These are phyloP conservation scores for Clinocottus analis DNA, from an alignment of 2,113 vertebrate species.

Conservation along the genomic window DNA sequence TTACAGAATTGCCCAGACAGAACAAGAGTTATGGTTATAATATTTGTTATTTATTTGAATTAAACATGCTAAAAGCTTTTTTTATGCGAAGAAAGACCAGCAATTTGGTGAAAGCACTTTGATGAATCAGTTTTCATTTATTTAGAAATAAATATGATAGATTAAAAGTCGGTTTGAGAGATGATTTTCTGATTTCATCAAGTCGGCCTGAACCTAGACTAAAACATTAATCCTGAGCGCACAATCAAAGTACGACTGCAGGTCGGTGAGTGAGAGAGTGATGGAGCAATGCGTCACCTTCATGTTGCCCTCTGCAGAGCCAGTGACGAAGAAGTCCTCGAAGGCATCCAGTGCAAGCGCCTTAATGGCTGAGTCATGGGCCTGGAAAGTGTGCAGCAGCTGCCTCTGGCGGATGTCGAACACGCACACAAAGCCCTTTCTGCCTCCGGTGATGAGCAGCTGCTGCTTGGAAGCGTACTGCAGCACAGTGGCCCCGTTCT, in stretches of 20 bases:
- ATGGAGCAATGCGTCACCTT: conserved; percentile 84
- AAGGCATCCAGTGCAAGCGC: conserved; percentile 91
- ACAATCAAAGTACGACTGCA: neutral
- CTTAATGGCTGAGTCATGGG: conserved; percentile 95
- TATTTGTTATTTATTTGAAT: neutral
- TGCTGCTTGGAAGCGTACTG: conserved; percentile 96
- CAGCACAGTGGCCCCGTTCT: conserved; percentile 96
- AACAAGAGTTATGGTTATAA: neutral
- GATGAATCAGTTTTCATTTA: neutral
- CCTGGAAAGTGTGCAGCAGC: conserved; percentile 94
- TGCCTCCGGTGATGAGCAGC: conserved; percentile 93
- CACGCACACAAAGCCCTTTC: conserved; percentile 92
- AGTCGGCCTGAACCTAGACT: neutral
- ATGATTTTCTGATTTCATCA: neutral
- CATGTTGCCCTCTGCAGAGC: conserved; percentile 97
- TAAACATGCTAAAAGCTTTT: neutral
- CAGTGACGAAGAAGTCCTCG: conserved; percentile 95
- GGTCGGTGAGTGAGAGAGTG: neutral
- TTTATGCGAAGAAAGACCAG: neutral
- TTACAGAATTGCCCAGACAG: neutral
- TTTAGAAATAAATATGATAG: neutral
- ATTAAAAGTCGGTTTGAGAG: neutral
- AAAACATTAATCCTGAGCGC: neutral
- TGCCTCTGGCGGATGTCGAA: conserved; percentile 98
- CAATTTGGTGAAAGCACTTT: neutral